Evolutionary conservation across 2,113 vertebrate genomes (phyloP), one percentile per base, ranked within the genome.

Genomic region (Strix aluco): DNA sequence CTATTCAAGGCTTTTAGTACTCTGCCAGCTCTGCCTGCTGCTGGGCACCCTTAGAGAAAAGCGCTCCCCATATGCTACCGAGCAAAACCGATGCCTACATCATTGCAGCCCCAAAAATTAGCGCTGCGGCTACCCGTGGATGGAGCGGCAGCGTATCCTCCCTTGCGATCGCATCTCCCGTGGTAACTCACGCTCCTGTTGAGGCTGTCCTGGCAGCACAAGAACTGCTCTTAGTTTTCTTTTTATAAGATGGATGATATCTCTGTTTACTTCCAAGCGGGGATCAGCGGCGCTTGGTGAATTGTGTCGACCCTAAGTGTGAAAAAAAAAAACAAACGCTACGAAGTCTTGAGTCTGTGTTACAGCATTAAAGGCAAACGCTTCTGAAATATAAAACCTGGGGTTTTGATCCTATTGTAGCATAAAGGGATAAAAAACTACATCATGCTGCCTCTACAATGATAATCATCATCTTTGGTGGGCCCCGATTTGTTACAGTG

Each of bases 401-500:
- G 27, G 27, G 46, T 1, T 44, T 34, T 49, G 62, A 20, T 42
- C 61, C 65, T 13, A 2, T 23, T 13, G 13, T 13, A 42, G 44
- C 32, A 32, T 5, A 7, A 58, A 74, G 17, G 40, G 52, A 65
- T 27, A 23, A 67, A 65, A 61, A 22, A 10, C 2, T 0, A 10
- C 2, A 1, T 29, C 8, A 17, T 4, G 3, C 11, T 14, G 9
- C 72, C 22, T 36, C 30, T 2, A 1, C 10, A 3, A 15, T 0
- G 5, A 20, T 6, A 30, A 17, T 5, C 10, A 0, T 7, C 74
- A 0, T 18, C 91, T 47, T 38, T 58, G 77, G 87, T 42, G 87
- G 86, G 63, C 55, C 17, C 0, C 0, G 19, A 78, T 90, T 55
- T 10, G 59, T 54, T 49, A 13, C 10, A 0, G 51, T 0, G 11